Base-by-base conservation (phyloP, 2,797 vertebrate genomes). In the Chelidonichthys spinosus region DNA sequence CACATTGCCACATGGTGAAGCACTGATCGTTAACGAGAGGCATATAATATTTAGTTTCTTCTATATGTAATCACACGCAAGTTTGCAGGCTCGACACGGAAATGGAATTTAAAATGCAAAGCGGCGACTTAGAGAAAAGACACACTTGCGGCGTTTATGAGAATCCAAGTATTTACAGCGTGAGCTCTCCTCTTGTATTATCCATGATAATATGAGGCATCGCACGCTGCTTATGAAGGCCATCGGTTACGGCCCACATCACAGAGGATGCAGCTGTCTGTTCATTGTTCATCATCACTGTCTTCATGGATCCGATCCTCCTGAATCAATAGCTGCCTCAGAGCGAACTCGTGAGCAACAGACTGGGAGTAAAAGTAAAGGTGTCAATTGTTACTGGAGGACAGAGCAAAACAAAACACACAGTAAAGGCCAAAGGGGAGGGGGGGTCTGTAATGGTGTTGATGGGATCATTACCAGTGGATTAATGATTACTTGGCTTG, bases 231-330 rank as follows among this genome's bases (percentile, higher is more conserved):
- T 87, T 64, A 86, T 85, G 88, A 79, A 89, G 81, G 83, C 84
- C 79, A 82, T 88, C 85, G 59, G 72, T 84, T 86, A 83, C 75
- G 88, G 85, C 78, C 88, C 69, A 50, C 80, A 85, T 83, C 82
- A 82, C 86, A 85, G 86, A 88, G 84, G 82, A 90, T 89, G 81
- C 87, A 92, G 89, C 89, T 83, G 88, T 83, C 87, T 84, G 84
- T 85, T 92, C 85, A 85, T 91, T 91, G 90, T 92, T 94, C 91
- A 92, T 93, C 90, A 92, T 85, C 72, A 85, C 91, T 92, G 91
- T 93, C 89, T 87, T 89, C 84, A 91, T 90, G 79, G 86, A 92
- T 93, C 91, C 84, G 77, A 88, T 72, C 76, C 83, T 59, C 69
- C 71, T 52, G 53, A 87, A 94, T 95, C 93, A 76, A 94, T 94